Percentiles rank a stretch among this genome's conserved stretches.
Evolutionary conservation across 2,797 vertebrate species (phyloP).

Genomic region (Urosaurus nigricauda): DNA sequence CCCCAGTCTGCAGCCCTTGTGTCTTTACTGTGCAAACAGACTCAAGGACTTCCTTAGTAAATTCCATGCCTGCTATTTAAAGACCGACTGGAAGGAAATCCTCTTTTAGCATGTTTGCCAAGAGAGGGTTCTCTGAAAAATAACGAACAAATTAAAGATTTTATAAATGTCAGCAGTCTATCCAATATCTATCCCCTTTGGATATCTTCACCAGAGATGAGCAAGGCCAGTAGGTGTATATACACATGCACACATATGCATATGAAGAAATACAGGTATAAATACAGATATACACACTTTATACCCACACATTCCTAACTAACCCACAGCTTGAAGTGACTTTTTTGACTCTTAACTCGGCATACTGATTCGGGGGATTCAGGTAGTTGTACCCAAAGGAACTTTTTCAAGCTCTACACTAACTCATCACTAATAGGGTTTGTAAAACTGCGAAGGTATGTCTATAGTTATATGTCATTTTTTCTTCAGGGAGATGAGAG

Average conservation of each 20-base stretch:
- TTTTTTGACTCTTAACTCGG: neutral
- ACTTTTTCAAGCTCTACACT: neutral
- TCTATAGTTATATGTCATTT: neutral
- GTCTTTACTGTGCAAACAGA: neutral
- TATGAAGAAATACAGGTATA: too few relatives aligned
- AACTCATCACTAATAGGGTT: neutral
- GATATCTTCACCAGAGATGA: neutral
- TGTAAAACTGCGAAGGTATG: neutral
- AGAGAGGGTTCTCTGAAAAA: neutral
- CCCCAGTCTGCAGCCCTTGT: constrained; percentile 26
- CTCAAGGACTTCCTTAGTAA: neutral
- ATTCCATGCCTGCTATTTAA: neutral
- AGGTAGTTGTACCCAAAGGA: neutral
- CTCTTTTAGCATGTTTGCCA: neutral
- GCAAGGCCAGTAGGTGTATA: too few relatives aligned
- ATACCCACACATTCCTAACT: neutral
- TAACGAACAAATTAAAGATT: neutral
- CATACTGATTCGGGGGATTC: neutral
- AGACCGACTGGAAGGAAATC: too few relatives aligned
- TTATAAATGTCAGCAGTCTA: neutral
- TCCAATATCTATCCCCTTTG: neutral
- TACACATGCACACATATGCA: neutral
- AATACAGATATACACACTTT: neutral
- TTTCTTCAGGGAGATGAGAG: neutral
- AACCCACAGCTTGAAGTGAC: too few relatives aligned